Evolutionary conservation across 2,888 invertebrate genomes (phyloP), one percentile per base, ranked within the genome.

Genomic region (Rhingia campestris): DNA sequence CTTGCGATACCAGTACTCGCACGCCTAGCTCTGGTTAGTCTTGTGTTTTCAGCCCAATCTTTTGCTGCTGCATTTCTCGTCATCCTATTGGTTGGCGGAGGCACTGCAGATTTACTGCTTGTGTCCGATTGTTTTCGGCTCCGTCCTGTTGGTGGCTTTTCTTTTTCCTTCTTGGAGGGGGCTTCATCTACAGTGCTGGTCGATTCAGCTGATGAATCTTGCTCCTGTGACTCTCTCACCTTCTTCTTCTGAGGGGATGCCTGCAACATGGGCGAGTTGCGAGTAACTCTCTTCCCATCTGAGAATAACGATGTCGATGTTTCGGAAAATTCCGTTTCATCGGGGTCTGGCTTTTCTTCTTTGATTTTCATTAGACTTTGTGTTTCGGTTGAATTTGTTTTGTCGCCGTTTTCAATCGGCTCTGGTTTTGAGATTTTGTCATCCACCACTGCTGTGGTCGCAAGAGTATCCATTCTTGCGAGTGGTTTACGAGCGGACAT

Each of bases 51-150:
- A 1, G 87, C 88, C 73, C 88, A 88, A 77, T 90, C 89, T 84
- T 89, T 88, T 22, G 89, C 90, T 7, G 89, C 87, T 0, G 91
- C 87, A 56, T 91, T 91, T 49, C 91, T 90, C 6, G 91, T 91
- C 6, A 89, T 87, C n/a, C 90, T 87, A 66, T 90, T 91, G 51
- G 88, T 87, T 41, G 75, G 66, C 2, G 63, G 51, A 6, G 56
- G 14, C 22, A 58, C 14, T 43, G 82, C 10, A 30, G 87, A 33
- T 22, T 87, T 77, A 54, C 54, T 58, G 32, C 54, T 39, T 10
- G 67, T 5, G n/a, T 64, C 76, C 22, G 45, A 43, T 3, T 32
- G n/a, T 45, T 77, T 82, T 14, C 79, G 58, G 0, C 41, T 7
- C 37, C 84, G 72, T 35, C 14, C 43, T 3, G 41, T 35, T 14